Evolutionary conservation across 2,113 vertebrate species (phyloP), one percentile per base, ranked within the genome.

Genomic region (Campylomormyrus numenius): DNA sequence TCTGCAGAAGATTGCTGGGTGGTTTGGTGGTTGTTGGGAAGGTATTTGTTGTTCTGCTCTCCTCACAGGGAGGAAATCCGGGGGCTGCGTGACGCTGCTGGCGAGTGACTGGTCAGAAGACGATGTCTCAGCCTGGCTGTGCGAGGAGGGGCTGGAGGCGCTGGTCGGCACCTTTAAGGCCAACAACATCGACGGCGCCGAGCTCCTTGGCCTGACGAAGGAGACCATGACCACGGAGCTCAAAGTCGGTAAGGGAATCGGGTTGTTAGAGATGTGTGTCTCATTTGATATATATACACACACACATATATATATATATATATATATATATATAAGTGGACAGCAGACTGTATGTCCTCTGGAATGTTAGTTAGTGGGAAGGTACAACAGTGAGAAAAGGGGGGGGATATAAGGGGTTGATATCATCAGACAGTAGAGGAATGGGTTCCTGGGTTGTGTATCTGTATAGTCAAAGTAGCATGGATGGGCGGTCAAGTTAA

Each of bases 61-160:
- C 89, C 94, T 93, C 90, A 92, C 90, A 96, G 97, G 91, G 95
- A 93, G 90, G 91, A 90, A 91, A 87, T 21, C 50, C 5, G 93
- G 92, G 21, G 92, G 93, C 90, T 93, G 94, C 42, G 90, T 90
- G 46, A 92, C 94, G 89, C 91, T 90, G 46, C 93, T 96, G 94
- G 86, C 94, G 74, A 94, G 96, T 89, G 94, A 97, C 90, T 99
- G 98, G 98, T 96, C 97, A n/a, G 97, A 98, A 93, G 96, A 97
- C 0, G 97, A 98, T 1, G 97, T 98, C 92, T 95, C 95, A 53
- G 35, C 85, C 0, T 98, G 97, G 97, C 96, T 98, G 42, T 58
- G 92, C 27, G 93, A 93, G 46, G 95, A 97, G 90, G 95, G 94
- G 77, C 94, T 97, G 90, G 91, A 94, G 89, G 95, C 96, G 42